These are phyloP conservation scores for Vollenhovia emeryi DNA, from an alignment of 1,140 invertebrate genomes.

Conservation along the genomic window DNA sequence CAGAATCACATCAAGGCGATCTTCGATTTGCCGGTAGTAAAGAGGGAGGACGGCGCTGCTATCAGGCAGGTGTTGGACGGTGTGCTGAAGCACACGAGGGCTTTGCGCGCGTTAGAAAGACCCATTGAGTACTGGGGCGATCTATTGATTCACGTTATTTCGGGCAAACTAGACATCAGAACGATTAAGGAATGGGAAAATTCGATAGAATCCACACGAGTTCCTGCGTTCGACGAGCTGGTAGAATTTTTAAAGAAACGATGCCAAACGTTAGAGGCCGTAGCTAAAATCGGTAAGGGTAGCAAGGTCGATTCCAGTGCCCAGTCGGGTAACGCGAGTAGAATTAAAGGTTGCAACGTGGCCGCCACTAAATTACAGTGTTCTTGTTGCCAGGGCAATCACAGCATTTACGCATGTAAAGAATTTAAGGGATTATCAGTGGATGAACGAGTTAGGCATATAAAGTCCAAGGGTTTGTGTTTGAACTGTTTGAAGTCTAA, in stretches of 20 bases:
- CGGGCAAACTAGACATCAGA: neutral
- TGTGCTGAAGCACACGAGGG: neutral
- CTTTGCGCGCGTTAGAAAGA: neutral
- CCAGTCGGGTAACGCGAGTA: neutral
- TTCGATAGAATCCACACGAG: no score
- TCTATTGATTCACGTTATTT: neutral
- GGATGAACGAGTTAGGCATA: neutral
- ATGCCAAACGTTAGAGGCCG: neutral
- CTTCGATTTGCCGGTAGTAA: slow-evolving; percentile 21
- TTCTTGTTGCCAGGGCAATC: neutral
- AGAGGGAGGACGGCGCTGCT: slow-evolving; percentile 7
- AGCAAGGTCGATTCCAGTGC: neutral
- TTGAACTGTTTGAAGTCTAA: neutral
- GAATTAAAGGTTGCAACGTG: no score
- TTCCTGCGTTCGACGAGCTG: neutral
- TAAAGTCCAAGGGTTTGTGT: neutral
- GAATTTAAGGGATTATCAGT: neutral
- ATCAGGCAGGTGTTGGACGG: neutral
- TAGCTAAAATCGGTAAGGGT: neutral
- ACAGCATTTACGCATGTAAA: neutral
- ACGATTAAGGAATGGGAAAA: neutral
- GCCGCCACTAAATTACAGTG: neutral
- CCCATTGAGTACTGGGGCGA: neutral
- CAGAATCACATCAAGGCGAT: slow-evolving; percentile 34
- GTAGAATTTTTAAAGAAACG: neutral